Evolutionary conservation across 1,140 invertebrate genomes (phyloP).

Genomic region (Radopholus similis): DNA sequence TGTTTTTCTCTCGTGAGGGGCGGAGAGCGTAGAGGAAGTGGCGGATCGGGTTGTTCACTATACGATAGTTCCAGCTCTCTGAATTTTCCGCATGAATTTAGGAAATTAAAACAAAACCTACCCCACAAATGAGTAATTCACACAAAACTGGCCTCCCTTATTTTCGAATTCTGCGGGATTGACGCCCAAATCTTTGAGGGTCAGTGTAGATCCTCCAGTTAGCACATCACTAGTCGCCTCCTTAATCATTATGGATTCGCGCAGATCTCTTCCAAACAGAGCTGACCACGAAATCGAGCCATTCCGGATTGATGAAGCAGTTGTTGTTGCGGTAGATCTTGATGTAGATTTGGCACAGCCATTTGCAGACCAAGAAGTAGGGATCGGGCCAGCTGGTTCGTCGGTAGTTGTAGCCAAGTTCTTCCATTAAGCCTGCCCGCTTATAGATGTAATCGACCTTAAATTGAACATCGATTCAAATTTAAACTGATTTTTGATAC

Average conservation of each 20-base stretch:
- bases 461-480: neutral
- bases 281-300: constrained; percentile 58
- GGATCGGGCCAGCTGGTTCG: constrained; percentile 52
- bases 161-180: constrained; percentile 60
- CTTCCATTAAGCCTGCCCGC: constrained; percentile 43
- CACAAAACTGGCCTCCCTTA: constrained; percentile 39
- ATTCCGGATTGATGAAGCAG: constrained; percentile 44
- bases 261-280: constrained; percentile 16
- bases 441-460: constrained; percentile 54
- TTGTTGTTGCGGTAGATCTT: constrained; percentile 15
- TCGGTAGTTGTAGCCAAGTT: constrained; percentile 42
- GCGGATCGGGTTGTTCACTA: constrained; percentile 35
- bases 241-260: constrained; percentile 44
- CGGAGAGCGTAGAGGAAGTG: constrained; percentile 47
- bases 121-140: neutral
- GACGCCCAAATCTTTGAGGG: constrained; percentile 62
- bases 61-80: constrained; percentile 39
- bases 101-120: neutral
- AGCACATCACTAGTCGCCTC: constrained; percentile 61
- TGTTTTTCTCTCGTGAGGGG: constrained; percentile 30
- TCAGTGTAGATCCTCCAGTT: constrained; percentile 59
- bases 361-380: constrained; percentile 28
- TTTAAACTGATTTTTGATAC: neutral
- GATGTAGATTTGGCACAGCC: constrained; percentile 43
- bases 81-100: neutral